Evolutionary conservation across 2,888 invertebrate species (phyloP).

Genomic region (Acanthacorydalis orientalis): DNA sequence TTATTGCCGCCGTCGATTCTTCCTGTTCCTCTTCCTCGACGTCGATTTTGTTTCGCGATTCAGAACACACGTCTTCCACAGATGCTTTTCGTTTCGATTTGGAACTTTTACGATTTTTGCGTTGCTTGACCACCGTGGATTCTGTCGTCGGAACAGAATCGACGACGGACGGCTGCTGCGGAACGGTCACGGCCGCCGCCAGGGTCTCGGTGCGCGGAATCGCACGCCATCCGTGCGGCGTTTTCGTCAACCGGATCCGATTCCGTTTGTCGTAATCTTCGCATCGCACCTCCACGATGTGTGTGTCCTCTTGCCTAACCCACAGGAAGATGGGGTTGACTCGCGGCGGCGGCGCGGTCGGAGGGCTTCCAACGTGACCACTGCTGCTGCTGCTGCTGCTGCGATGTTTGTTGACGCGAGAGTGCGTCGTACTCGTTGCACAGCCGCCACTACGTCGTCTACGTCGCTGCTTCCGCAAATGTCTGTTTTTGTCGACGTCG

Average conservation of each 20-base stretch:
- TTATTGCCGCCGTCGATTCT: constrained; percentile 1
- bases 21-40: constrained; percentile 13
- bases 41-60: constrained; percentile 9
- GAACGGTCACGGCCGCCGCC: constrained; percentile 20
- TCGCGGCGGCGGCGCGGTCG: constrained; percentile 35
- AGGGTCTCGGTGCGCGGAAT: constrained; percentile 58
- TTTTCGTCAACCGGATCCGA: constrained; percentile 67
- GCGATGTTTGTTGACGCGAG: constrained; percentile 7
- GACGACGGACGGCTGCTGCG: constrained; percentile 9
- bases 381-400: constrained; percentile 9
- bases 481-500: constrained; percentile 13
- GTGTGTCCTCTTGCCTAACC: constrained; percentile 65
- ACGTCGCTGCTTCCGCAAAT: constrained; percentile 2
- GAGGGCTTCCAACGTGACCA: constrained; percentile 15
- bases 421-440: constrained; percentile 1
- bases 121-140: constrained; percentile 15
- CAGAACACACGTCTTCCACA: constrained; percentile 20
- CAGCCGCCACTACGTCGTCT: not conserved
- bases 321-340: constrained; percentile 74
- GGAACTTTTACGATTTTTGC: constrained; percentile 10
- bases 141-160: constrained; percentile 14
- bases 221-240: constrained; percentile 65
- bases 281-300: constrained; percentile 69
- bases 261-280: constrained; percentile 78
- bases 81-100: constrained; percentile 13